Evolutionary conservation across 2,113 vertebrate genomes (phyloP).

Genomic region (Vidua macroura): DNA sequence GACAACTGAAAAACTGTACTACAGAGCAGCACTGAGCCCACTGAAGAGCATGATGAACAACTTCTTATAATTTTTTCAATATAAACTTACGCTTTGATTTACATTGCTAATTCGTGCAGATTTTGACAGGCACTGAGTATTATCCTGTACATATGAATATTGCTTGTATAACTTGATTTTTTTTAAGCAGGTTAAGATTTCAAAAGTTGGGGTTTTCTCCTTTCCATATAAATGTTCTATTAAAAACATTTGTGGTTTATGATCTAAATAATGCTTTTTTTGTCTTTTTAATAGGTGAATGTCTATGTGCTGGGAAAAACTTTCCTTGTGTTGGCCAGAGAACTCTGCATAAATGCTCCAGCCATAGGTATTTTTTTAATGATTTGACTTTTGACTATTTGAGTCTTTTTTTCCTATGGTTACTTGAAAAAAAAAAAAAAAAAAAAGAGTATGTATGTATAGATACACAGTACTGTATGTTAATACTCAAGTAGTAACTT

Average conservation of each 20-base stretch:
- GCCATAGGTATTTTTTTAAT: conserved; percentile 85
- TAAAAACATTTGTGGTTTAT: conserved; percentile 17
- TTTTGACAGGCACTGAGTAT: neutral
- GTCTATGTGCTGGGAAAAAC: conserved; percentile 93
- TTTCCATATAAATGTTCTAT: neutral
- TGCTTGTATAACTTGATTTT: neutral
- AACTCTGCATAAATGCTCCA: conserved; percentile 96
- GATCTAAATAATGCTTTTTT: conserved; percentile 15
- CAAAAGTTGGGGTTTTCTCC: neutral
- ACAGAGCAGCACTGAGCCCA: neutral
- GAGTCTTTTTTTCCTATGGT: neutral
- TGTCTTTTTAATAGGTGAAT: conserved; percentile 82
- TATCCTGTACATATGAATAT: neutral
- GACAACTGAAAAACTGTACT: neutral
- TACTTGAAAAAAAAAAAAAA: neutral
- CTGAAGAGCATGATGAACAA: neutral
- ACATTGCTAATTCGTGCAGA: neutral
- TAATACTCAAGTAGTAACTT: neutral
- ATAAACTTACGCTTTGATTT: neutral
- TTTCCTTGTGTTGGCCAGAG: conserved; percentile 89
- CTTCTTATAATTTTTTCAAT: neutral
- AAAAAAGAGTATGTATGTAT: neutral
- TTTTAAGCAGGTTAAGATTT: neutral
- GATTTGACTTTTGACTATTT: conserved; percentile 1
- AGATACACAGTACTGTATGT: neutral